Percentiles rank a stretch among this genome's conserved stretches.
These are phyloP conservation scores for Magallana gigas DNA, from an alignment of 1,140 invertebrate species.

Conservation along the genomic window DNA sequence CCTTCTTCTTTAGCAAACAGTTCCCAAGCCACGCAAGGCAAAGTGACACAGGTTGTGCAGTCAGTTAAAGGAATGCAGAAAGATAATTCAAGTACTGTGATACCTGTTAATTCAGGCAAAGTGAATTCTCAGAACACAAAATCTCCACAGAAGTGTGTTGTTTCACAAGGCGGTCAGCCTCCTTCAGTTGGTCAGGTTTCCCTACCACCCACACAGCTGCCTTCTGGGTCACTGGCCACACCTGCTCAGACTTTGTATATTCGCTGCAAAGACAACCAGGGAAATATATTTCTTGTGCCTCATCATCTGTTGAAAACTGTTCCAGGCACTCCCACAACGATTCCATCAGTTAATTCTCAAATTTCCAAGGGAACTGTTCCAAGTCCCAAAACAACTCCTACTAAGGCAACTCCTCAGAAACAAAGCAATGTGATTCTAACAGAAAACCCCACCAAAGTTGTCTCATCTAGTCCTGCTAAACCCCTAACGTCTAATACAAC, in stretches of 20 bases:
- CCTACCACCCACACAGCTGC: not conserved
- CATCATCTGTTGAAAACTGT: constrained; percentile 56
- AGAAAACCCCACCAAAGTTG: not conserved
- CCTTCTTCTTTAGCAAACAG: constrained; percentile 5
- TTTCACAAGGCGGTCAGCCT: not conserved
- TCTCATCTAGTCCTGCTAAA: not conserved
- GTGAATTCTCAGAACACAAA: not conserved
- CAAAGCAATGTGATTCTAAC: not conserved
- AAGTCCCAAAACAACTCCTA: constrained; percentile 18
- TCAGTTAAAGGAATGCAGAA: not conserved
- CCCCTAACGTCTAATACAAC: not conserved
- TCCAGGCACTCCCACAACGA: not conserved
- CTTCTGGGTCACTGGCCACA: not conserved
- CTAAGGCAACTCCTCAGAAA: constrained; percentile 6
- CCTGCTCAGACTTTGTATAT: constrained; percentile 54
- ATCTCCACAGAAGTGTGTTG: constrained; percentile 15
- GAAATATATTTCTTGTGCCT: constrained; percentile 63
- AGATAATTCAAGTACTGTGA: constrained; percentile 19
- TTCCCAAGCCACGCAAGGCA: not conserved
- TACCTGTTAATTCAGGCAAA: not conserved
- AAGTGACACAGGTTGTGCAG: not conserved
- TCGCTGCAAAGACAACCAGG: constrained; percentile 59
- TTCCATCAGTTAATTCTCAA: not conserved
- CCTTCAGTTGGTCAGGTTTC: not conserved
- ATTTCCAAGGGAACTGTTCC: not conserved